Evolutionary conservation across 2,888 invertebrate genomes (phyloP), one percentile per base, ranked within the genome.

Genomic region (Pocota personata): DNA sequence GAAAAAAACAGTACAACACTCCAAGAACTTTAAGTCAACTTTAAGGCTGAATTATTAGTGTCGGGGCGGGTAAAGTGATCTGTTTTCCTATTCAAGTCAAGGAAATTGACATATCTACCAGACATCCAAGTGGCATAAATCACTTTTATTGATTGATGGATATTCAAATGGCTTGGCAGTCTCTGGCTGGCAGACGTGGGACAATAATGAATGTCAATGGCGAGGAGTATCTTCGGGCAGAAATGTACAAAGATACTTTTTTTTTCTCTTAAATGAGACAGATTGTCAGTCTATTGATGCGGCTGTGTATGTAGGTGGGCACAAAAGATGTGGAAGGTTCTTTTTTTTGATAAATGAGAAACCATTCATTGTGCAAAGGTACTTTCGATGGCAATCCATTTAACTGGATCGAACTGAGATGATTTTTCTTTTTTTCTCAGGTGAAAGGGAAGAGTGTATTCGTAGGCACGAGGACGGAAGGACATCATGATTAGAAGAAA

Each of bases 141-240:
- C 58, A 82, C 64, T 71, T 82, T 72, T 50, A 62, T 69, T 82
- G 76, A 82, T 82, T 76, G 76, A 82, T 76, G 64, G 57, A 66
- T 71, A 77, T 76, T 77, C 64, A 66, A 82, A 82, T 77, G 71
- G 30, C 30, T 8, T 57, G 46, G 12, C 19, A 46, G n/a, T 55
- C 12, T 62, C 30, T 16, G 66, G 32, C 21, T 32, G 55, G 14
- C 40, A 14, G 40, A 14, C 40, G 14, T 35, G 43, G 60, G 43
- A 78, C 78, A 71, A 57, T 72, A 71, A 50, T 64, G 46, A 71
- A 67, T 58, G 66, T 57, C 66, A 58, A 50, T 30, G 57, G 27
- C 46, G 46, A 35, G 8, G 24, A 21, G 30, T 30, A 40, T n/a
- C 43, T 57, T 35, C 21, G 40, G 21, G 24, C 52, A 24, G n/a